Evolutionary conservation across 1,140 invertebrate species (phyloP).

Genomic region (Drosophila repleta): DNA sequence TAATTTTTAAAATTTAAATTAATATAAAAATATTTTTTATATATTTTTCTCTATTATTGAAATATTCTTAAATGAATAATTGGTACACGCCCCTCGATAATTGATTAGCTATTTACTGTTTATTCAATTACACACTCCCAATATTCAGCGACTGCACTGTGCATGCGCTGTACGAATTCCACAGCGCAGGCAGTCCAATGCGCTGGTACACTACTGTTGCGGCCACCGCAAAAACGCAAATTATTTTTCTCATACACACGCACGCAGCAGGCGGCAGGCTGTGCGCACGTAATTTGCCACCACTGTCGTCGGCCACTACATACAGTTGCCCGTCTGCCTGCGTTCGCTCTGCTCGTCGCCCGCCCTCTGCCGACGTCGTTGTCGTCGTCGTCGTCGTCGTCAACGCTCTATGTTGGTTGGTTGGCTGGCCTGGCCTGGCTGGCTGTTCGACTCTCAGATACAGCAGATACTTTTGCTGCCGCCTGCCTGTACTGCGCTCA

Average conservation of each 20-base stretch:
- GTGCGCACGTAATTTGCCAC: conserved; percentile 54
- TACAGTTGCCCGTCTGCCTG: conserved; percentile 26
- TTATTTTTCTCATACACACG: conserved; percentile 55
- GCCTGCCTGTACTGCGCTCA: conserved; percentile 56
- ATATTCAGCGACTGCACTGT: conserved; percentile 65
- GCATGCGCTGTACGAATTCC: conserved; percentile 60
- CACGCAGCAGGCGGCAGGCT: conserved; percentile 35
- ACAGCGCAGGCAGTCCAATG: conserved; percentile 24
- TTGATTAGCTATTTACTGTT: not conserved
- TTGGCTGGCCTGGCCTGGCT: conserved; percentile 37
- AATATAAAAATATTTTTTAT: too few species aligned
- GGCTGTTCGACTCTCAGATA: conserved; percentile 61
- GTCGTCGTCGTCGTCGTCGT: conserved; percentile 14
- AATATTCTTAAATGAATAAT: not conserved
- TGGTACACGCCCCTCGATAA: not conserved
- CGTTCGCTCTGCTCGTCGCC: conserved; percentile 9
- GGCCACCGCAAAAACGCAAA: conserved; percentile 61
- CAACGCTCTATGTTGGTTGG: conserved; percentile 67
- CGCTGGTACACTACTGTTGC: conserved; percentile 48
- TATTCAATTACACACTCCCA: conserved; percentile 19
- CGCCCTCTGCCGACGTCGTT: conserved; percentile 25
- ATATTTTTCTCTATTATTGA: too few species aligned
- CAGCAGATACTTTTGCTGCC: conserved; percentile 54
- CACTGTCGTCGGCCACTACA: conserved; percentile 63
- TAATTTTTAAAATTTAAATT: too few species aligned